Evolutionary conservation across 2,797 vertebrate genomes (phyloP), one percentile per base, ranked within the genome.

Genomic region (Malacoctenus gilli): DNA sequence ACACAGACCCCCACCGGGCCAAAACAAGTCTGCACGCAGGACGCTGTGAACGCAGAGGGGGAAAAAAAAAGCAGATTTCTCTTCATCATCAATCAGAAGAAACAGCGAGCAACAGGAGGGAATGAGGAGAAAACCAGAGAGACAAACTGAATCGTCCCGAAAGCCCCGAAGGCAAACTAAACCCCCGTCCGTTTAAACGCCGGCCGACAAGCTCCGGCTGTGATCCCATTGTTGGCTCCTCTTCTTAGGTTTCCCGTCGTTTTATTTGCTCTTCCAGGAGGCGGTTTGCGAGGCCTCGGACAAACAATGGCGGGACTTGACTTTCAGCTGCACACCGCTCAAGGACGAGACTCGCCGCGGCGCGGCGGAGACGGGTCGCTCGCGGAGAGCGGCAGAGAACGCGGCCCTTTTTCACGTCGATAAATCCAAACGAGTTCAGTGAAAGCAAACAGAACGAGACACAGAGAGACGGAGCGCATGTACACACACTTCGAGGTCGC

Each of bases 191-290:
- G 59, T 25, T 35, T 43, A 50, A 34, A 32, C 23, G 48, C 2
- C 59, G 57, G 22, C 72, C 11, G 47, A 69, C 74, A 64, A 68
- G 69, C 39, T 52, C 77, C 59, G 13, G n/a, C 53, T 25, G 13
- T 8, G 58, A 43, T 18, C 44, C 59, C 47, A 54, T 67, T 82
- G 76, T 86, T 68, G 35, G 47, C 49, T 22, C n/a, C 51, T 55
- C 73, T 65, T 51, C 63, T 68, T 12, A 50, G 57, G 71, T 84
- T 80, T 81, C 73, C 34, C 18, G 5, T 36, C 56, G 44, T 44
- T 14, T 8, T 46, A 13, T 73, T 71, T 57, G 57, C 31, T 53
- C 51, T 48, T 64, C 42, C 25, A 67, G 59, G 57, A 54, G 51
- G 56, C 15, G 0, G 38, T 59, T 74, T 55, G 43, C 23, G 2